Conservation (phyloP, 2,797 vertebrate species). For the Alca torda region DNA sequence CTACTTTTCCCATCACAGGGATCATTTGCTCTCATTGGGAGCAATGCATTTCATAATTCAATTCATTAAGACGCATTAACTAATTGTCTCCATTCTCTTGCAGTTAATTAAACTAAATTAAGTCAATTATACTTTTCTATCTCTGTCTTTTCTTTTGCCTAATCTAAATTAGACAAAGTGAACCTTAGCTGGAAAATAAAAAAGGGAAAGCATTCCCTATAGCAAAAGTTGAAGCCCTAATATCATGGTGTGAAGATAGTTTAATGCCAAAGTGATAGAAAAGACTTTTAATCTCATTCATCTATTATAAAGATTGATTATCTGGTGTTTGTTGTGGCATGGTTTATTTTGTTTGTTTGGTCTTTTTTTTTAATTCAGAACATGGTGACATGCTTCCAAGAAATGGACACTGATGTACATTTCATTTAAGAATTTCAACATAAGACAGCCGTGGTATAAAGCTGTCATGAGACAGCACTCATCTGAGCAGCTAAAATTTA, state of each 20-base stretch:
- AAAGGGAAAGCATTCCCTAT: neutral
- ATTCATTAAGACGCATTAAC: conserved; percentile 66
- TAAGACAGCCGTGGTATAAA: neutral
- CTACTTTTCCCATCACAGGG: conserved; percentile 41
- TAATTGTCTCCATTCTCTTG: conserved; percentile 62
- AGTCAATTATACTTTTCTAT: conserved; percentile 57
- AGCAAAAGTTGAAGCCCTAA: neutral
- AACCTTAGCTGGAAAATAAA: neutral
- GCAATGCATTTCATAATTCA: conserved; percentile 47
- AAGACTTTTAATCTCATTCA: neutral
- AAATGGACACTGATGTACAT: neutral
- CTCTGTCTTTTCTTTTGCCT: conserved; percentile 34
- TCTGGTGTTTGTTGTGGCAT: neutral
- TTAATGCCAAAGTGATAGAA: neutral
- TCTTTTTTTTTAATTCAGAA: neutral
- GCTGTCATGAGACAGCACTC: neutral
- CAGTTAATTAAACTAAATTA: conserved; percentile 72
- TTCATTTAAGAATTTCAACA: neutral
- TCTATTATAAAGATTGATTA: neutral
- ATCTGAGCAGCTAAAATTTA: neutral
- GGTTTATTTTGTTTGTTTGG: accelerated
- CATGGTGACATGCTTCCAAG: neutral
- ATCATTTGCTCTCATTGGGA: conserved; percentile 43
- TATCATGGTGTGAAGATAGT: neutral
- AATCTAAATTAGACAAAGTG: conserved; percentile 37